Evolutionary conservation across 2,113 vertebrate species (phyloP).

Genomic region (Pygoscelis antarcticus): DNA sequence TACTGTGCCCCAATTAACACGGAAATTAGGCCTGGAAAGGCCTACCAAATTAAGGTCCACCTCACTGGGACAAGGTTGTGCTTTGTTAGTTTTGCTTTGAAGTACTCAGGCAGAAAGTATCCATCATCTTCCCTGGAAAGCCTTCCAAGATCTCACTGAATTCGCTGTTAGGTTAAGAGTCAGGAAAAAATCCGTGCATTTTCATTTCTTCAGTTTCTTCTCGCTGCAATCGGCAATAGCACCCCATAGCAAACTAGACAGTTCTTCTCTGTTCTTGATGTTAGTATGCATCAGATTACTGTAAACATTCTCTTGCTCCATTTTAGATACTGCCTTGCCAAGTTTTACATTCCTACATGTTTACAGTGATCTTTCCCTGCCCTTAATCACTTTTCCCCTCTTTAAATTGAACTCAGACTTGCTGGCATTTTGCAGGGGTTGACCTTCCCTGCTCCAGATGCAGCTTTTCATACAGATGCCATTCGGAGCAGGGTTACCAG

Average conservation of each 20-base stretch:
- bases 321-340: conserved; percentile 48
- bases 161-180: not conserved
- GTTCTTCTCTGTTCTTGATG: conserved; percentile 22
- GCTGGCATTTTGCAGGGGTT: conserved; percentile 34
- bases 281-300: conserved; percentile 39
- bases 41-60: not conserved
- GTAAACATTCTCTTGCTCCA: conserved; percentile 41
- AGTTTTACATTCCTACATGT: conserved; percentile 61
- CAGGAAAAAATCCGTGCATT: not conserved
- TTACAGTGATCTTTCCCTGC: conserved; percentile 52
- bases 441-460: conserved; percentile 25
- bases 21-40: not conserved
- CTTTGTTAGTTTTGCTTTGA: not conserved
- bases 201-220: not conserved
- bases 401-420: conserved; percentile 56
- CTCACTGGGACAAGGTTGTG: not conserved
- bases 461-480: conserved; percentile 50
- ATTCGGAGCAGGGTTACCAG: conserved; percentile 28
- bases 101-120: not conserved
- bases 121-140: not conserved
- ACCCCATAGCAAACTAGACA: not conserved
- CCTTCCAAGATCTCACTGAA: not conserved
- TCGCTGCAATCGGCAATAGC: not conserved
- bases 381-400: conserved; percentile 40
- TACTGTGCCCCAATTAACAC: not conserved